phyloP scores from a whole-genome alignment of 2,113 vertebrate species.

The Podarcis raffonei region DNA sequence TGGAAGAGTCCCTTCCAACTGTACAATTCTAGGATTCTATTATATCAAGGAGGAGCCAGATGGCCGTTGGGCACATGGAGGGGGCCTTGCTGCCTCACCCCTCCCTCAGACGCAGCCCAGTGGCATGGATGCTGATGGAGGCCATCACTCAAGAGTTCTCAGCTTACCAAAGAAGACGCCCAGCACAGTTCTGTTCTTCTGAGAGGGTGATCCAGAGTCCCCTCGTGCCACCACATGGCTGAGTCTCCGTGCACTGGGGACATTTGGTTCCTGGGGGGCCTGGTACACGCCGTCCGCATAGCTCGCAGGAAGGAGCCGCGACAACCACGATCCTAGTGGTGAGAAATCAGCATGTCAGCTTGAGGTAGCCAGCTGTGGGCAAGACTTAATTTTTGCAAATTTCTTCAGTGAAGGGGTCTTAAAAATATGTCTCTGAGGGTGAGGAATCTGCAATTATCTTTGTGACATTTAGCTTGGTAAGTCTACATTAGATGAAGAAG shows the following conservation, averaged over 20 bases:
- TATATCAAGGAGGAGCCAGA: neutral
- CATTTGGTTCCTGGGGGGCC: constrained; percentile 75
- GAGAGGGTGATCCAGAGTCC: constrained; percentile 76
- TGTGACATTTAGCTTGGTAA: too few relatives aligned
- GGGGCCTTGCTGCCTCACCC: neutral
- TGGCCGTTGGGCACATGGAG: neutral
- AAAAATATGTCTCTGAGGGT: too few relatives aligned
- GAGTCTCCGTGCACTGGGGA: constrained; percentile 87
- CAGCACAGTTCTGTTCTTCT: constrained; percentile 85
- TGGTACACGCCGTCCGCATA: constrained; percentile 89
- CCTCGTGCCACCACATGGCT: constrained; percentile 74
- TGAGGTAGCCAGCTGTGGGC: too few relatives aligned
- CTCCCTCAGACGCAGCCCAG: neutral
- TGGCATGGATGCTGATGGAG: neutral
- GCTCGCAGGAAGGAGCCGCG: constrained; percentile 83
- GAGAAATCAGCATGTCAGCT: neutral
- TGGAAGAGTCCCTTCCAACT: too few relatives aligned
- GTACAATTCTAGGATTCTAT: too few relatives aligned
- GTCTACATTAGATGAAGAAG: too few relatives aligned
- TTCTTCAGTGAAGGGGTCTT: too few relatives aligned
- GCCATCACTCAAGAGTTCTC: accelerated
- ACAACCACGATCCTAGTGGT: constrained; percentile 80
- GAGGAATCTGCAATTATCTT: too few relatives aligned
- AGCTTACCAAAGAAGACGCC: constrained; percentile 89
- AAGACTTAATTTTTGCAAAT: too few relatives aligned